Evolutionary conservation across 1,140 invertebrate species (phyloP).

Genomic region (Mycetomoellerius zeteki): DNA sequence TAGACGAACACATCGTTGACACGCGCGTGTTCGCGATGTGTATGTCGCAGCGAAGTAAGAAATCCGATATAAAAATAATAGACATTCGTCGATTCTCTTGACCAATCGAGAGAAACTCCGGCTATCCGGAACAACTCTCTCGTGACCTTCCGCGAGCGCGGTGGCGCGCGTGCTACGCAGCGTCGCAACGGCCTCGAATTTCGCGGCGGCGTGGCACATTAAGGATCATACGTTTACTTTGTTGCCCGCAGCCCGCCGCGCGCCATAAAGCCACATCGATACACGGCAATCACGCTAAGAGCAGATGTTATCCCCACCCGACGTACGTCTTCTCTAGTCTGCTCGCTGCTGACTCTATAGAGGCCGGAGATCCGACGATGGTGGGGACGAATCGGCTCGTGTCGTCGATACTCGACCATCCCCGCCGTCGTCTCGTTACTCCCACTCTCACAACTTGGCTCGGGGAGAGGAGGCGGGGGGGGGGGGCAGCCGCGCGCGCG

Average conservation of each 20-base stretch:
- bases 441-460: not conserved
- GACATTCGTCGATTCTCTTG: constrained; percentile 32
- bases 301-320: constrained; percentile 84
- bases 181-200: constrained; percentile 67
- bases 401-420: constrained; percentile 69
- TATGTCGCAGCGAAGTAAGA: not conserved
- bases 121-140: constrained; percentile 36
- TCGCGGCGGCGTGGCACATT: constrained; percentile 62
- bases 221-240: constrained; percentile 78
- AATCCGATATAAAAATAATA: not conserved
- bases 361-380: constrained; percentile 38
- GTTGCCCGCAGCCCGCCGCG: constrained; percentile 77
- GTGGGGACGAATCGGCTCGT: constrained; percentile 66
- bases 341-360: not conserved
- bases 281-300: constrained; percentile 86
- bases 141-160: constrained; percentile 42
- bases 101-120: constrained; percentile 37
- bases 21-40: not conserved
- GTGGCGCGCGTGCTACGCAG: constrained; percentile 12
- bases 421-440: not conserved
- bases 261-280: constrained; percentile 84
- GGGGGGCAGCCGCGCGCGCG: too few relatives aligned
- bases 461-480: too few relatives aligned
- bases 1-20: too few relatives aligned
- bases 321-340: constrained; percentile 28